Evolutionary conservation across 2,888 invertebrate species (phyloP).

Genomic region (Thera britannica): DNA sequence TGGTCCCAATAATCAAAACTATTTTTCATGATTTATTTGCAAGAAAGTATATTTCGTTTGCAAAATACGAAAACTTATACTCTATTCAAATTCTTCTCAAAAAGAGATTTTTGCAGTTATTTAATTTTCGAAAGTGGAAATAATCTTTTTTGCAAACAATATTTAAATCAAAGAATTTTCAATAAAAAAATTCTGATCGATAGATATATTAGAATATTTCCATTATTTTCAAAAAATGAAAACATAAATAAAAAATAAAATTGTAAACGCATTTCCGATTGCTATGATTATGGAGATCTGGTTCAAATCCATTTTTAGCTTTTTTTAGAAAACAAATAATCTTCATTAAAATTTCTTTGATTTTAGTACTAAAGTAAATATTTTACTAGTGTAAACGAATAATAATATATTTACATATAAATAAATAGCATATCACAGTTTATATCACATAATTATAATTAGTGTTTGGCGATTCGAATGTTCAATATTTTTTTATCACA

Average conservation of each 20-base stretch:
- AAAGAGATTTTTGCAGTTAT: not conserved
- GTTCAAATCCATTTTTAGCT: too few species aligned
- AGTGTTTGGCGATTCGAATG: constrained; percentile 29
- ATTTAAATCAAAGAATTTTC: constrained; percentile 1
- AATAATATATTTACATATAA: constrained; percentile 36
- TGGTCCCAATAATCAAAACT: not conserved
- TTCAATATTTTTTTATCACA: not conserved
- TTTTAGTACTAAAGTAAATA: not conserved
- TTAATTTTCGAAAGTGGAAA: not conserved
- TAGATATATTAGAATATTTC: too few species aligned
- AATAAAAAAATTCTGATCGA: not conserved
- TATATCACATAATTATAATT: constrained; percentile 29
- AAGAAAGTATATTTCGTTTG: not conserved
- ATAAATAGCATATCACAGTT: constrained; percentile 38
- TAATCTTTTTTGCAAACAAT: constrained; percentile 1
- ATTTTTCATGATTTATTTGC: not conserved
- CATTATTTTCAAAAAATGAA: too few species aligned
- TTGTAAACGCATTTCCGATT: too few species aligned
- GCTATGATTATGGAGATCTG: too few species aligned
- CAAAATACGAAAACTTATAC: too few species aligned
- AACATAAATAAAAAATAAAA: too few species aligned
- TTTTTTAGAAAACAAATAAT: not conserved
- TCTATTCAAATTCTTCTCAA: too few species aligned
- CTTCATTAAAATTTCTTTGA: constrained; percentile 13
- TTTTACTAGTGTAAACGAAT: not conserved